Conservation (phyloP, 30 jellyfish, hydroid and myxozoan species). For the Aurelia aurita region DNA sequence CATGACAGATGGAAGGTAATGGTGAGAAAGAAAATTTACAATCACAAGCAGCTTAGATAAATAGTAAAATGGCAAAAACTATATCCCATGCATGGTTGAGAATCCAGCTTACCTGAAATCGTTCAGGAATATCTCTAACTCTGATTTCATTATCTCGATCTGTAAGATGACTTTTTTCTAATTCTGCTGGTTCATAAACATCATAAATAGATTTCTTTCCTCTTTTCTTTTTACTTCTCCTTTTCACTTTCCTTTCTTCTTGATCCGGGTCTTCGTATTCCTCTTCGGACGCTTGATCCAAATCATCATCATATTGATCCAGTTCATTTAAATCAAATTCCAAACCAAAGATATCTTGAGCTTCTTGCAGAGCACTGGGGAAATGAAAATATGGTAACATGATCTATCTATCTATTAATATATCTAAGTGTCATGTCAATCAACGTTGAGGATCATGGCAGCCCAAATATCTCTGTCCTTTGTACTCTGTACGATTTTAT, state of each 20-base stretch:
- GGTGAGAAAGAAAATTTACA: too few relatives aligned
- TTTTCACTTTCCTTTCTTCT: conserved; percentile 68
- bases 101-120: conserved; percentile 74
- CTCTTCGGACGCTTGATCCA: conserved; percentile 79
- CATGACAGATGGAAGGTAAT: too few relatives aligned
- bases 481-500: too few relatives aligned
- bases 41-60: too few relatives aligned
- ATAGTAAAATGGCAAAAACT: too few relatives aligned
- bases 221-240: conserved; percentile 68
- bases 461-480: too few relatives aligned
- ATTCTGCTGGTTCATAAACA: conserved; percentile 96
- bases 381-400: too few relatives aligned
- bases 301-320: conserved; percentile 87
- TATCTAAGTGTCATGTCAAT: too few relatives aligned
- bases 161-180: conserved; percentile 92
- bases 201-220: conserved; percentile 82
- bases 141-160: conserved; percentile 83
- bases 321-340: conserved; percentile 96
- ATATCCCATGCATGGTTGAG: too few relatives aligned
- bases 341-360: conserved; percentile 98
- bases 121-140: conserved; percentile 91
- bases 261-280: conserved; percentile 82
- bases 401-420: too few relatives aligned
- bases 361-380: conserved; percentile 99
- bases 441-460: too few relatives aligned